phyloP scores from a whole-genome alignment of 2,888 invertebrate species.

The Drosophila hawaiiensis region DNA sequence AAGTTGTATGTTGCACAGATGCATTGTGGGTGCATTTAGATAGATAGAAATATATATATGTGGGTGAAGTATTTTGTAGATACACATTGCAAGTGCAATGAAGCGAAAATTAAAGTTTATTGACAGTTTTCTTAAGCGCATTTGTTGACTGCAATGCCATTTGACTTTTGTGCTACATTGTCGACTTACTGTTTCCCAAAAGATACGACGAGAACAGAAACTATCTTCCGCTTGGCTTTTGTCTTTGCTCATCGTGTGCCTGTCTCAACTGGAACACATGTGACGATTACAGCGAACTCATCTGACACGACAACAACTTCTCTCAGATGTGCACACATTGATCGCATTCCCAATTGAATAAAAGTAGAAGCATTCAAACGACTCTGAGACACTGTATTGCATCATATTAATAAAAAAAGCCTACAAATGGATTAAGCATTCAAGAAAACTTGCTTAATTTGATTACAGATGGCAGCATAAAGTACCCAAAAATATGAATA shows the following conservation, averaged over 20 bases:
- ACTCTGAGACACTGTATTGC: background rate
- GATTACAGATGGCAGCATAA: background rate
- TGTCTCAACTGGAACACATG: conserved; percentile 30
- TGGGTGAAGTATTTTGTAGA: conserved; percentile 27
- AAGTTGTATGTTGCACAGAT: conserved; percentile 69
- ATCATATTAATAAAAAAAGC: background rate
- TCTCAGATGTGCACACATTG: conserved; percentile 8
- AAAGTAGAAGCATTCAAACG: background rate
- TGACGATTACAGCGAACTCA: conserved; percentile 28
- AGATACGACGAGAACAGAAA: conserved; percentile 5
- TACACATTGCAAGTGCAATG: conserved; percentile 67
- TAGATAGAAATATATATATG: background rate
- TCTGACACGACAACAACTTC: conserved; percentile 18
- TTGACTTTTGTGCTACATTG: conserved; percentile 60
- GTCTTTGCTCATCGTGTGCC: conserved; percentile 42
- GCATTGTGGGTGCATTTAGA: conserved; percentile 44
- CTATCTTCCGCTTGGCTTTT: conserved; percentile 23
- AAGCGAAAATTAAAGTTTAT: conserved; percentile 71
- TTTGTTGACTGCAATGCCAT: conserved; percentile 60
- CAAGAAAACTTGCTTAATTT: background rate
- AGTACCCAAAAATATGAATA: background rate
- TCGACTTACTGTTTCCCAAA: conserved; percentile 6
- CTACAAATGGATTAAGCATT: background rate
- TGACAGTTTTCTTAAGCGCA: conserved; percentile 76
- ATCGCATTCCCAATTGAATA: conserved; percentile 38